Base-by-base conservation (phyloP, 2,113 vertebrate species). In the Pluvialis apricaria region DNA sequence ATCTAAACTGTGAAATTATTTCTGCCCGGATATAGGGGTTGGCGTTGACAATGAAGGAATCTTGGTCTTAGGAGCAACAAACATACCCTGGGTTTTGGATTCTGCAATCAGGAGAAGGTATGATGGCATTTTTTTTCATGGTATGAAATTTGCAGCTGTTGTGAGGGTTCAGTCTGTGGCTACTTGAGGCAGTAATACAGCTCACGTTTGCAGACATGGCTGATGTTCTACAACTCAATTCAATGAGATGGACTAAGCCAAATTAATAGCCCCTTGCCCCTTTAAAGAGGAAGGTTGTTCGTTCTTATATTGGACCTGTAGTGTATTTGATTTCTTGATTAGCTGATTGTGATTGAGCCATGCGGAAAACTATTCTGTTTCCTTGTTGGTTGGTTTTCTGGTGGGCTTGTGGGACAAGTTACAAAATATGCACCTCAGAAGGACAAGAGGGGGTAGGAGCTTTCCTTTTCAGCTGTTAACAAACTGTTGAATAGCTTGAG, bases 11-110 rank as follows among this genome's bases (percentile, higher is more conserved):
- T 70, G 57, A 86, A 68, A 95, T 95, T 15, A 49, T 93, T 38
- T 83, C 44, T 97, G 16, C 95, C 88, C 82, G 92, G 57, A 62
- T 97, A 6, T 62, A 99, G 99, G 99, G 38, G 99, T 99, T 95
- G 99, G 99, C 58, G 98, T 98, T 95, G 98, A 99, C 98, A 99
- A 99, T 71, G 99, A 99, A 71, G 99, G 99, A 58, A 99, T 99
- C 95, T 98, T 99, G 96, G 99, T 99, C 88, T 98, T 99, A 25
- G 99, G 99, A 80, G 99, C 99, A 18, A 99, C 99, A 97, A 99
- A 99, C 96, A 99, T 99, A 96, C 99, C 99, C 3, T 99, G 99
- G 99, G 99, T 99, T 94, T 97, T 99, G 82, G 99, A 99, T 97
- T 99, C 99, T 82, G 99, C 99, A 94, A 99, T 99, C 97, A 99